These are phyloP conservation scores for Sprattus sprattus DNA, from an alignment of 2,113 vertebrate species.

Conservation along the genomic window DNA sequence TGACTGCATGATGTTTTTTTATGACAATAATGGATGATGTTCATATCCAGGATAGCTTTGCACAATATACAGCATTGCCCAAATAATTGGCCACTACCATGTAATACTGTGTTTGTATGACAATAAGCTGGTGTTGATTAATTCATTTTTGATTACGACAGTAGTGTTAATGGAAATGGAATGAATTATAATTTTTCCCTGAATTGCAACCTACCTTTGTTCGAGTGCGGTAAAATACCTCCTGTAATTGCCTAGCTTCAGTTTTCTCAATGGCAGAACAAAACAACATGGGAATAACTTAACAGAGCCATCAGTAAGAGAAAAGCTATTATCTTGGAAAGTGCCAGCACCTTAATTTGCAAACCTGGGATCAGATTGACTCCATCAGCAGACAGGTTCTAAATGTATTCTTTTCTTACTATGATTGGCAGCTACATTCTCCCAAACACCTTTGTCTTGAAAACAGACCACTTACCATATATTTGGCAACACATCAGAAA, in stretches of 20 bases:
- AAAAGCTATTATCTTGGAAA: background rate
- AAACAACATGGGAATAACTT: background rate
- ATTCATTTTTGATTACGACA: too few species aligned
- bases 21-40: background rate
- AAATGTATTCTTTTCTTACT: background rate
- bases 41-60: background rate
- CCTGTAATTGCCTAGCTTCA: background rate
- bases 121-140: background rate
- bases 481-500: background rate
- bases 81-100: background rate
- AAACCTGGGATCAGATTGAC: background rate
- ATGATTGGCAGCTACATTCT: background rate
- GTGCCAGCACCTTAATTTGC: background rate
- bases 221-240: background rate
- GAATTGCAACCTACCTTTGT: background rate
- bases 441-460: background rate
- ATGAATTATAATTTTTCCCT: background rate
- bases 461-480: background rate
- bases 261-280: background rate
- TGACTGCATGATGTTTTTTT: background rate
- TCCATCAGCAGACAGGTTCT: background rate
- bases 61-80: background rate
- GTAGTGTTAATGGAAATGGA: background rate
- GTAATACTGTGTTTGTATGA: background rate
- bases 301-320: background rate